Evolutionary conservation across 2,888 invertebrate genomes (phyloP).

Genomic region (Timema cristinae): DNA sequence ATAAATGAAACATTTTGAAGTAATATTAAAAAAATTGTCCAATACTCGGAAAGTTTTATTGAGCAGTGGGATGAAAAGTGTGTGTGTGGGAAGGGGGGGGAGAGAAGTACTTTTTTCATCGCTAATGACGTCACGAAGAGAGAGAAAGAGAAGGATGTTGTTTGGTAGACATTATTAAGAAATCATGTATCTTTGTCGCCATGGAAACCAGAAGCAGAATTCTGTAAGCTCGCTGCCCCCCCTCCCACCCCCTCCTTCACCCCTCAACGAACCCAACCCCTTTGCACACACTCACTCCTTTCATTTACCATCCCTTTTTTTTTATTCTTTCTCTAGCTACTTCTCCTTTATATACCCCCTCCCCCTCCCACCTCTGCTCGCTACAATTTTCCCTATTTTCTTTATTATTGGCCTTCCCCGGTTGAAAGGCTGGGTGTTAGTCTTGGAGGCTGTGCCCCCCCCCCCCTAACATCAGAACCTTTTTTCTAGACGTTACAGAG

Average conservation of each 20-base stretch:
- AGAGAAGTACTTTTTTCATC: background rate
- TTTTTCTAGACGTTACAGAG: too few relatives aligned
- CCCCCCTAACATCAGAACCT: background rate
- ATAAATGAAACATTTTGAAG: too few relatives aligned
- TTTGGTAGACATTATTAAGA: constrained; percentile 26
- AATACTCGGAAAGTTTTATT: too few relatives aligned
- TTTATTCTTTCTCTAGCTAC: constrained; percentile 4
- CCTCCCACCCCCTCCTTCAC: constrained; percentile 11
- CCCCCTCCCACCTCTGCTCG: constrained; percentile 15
- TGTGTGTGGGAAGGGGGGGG: too few relatives aligned
- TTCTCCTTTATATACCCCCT: constrained; percentile 3
- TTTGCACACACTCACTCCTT: background rate
- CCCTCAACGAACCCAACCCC: too few relatives aligned
- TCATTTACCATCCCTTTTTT: background rate
- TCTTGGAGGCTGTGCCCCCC: constrained; percentile 20
- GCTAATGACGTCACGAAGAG: constrained; percentile 9
- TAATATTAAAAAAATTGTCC: too few relatives aligned
- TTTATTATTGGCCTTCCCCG: constrained; percentile 25
- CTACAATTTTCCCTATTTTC: constrained; percentile 21
- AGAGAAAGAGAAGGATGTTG: constrained; percentile 19
- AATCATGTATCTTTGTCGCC: constrained; percentile 26
- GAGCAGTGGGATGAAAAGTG: too few relatives aligned
- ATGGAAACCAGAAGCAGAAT: constrained; percentile 21
- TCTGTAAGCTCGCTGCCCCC: constrained; percentile 8
- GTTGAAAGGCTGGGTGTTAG: constrained; percentile 25